Evolutionary conservation across 1,140 invertebrate genomes (phyloP).

Genomic region (Trichonephila clavipes): DNA sequence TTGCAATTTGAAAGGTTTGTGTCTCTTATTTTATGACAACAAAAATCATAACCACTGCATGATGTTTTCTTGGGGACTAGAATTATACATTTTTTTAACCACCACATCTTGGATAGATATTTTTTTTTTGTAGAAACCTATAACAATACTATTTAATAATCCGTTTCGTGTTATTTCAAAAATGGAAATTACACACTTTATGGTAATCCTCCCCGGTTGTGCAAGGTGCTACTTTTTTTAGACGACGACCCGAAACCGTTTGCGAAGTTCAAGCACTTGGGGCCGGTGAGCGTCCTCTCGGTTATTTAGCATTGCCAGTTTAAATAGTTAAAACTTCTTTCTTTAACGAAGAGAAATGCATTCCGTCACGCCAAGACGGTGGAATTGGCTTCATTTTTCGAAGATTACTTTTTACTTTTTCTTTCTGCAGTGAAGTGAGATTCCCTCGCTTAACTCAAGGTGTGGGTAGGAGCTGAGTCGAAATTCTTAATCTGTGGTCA

Average conservation of each 20-base stretch:
- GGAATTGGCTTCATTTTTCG: too few relatives aligned
- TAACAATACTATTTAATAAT: not conserved
- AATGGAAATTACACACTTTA: not conserved
- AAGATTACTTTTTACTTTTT: not conserved
- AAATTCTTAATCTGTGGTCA: too few relatives aligned
- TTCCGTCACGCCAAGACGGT: not conserved
- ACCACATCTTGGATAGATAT: not conserved
- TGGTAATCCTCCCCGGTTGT: too few relatives aligned
- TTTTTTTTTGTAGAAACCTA: not conserved
- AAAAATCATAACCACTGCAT: too few relatives aligned
- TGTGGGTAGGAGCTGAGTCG: too few relatives aligned
- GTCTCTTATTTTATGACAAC: too few relatives aligned
- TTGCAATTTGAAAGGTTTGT: too few relatives aligned
- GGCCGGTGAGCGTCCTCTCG: not conserved
- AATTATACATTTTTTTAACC: not conserved
- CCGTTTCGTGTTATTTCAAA: not conserved
- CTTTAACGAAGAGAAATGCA: not conserved
- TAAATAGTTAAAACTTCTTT: not conserved
- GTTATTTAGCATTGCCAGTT: conserved; percentile 10
- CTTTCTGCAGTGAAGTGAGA: too few relatives aligned
- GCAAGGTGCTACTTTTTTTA: not conserved
- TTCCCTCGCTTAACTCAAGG: too few relatives aligned
- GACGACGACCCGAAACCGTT: not conserved
- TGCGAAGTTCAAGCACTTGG: not conserved
- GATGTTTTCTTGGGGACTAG: too few relatives aligned